Conservation (phyloP, 1,140 invertebrate species). For the Anagrus nilaparvatae region DNA sequence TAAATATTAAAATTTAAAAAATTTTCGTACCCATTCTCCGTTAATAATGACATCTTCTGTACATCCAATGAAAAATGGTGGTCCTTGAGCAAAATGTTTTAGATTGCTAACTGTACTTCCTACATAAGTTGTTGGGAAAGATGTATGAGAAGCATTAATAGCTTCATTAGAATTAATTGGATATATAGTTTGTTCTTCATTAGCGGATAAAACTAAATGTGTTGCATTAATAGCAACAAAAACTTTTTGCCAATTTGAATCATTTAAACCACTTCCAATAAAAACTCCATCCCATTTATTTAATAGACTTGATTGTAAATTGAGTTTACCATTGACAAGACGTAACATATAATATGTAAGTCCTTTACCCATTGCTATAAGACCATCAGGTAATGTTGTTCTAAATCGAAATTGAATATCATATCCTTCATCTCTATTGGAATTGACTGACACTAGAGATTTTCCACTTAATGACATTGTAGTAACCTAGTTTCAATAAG, state of each 20-base stretch:
- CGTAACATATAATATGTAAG: constrained; percentile 74
- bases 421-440: constrained; percentile 71
- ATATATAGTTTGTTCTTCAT: constrained; percentile 81
- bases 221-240: constrained; percentile 79
- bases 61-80: constrained; percentile 77
- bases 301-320: constrained; percentile 73
- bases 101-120: constrained; percentile 62
- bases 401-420: constrained; percentile 83
- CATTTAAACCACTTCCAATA: constrained; percentile 70
- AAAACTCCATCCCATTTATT: constrained; percentile 86
- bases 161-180: constrained; percentile 69
- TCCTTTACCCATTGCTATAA: constrained; percentile 77
- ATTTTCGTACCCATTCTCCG: constrained; percentile 65
- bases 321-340: constrained; percentile 67
- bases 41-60: constrained; percentile 85
- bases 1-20: constrained; percentile 11
- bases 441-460: constrained; percentile 68
- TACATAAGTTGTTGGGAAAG: constrained; percentile 70
- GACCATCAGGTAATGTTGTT: constrained; percentile 75
- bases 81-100: constrained; percentile 55
- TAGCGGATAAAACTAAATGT: constrained; percentile 72
- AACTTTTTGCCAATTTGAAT: constrained; percentile 79
- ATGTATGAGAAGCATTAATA: constrained; percentile 60
- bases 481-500: constrained; percentile 48
- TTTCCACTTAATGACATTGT: constrained; percentile 75